Conservation (phyloP, 2,888 invertebrate genomes). For the Platypus cylindrus region DNA sequence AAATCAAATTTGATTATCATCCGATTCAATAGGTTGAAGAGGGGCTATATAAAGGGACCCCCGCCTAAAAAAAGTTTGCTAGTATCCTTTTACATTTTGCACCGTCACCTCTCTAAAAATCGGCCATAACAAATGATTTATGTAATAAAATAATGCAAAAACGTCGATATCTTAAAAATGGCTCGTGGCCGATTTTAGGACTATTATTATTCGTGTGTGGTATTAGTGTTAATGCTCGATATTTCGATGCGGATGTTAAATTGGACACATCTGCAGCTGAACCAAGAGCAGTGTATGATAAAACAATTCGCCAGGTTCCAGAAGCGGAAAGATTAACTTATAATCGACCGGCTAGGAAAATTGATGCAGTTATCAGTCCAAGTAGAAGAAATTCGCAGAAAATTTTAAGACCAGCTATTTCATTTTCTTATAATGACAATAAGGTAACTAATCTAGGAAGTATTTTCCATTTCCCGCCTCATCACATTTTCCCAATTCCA, state of each 20-base stretch:
- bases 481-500: neutral
- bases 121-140: neutral
- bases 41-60: constrained; percentile 14
- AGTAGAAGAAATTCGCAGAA: constrained; percentile 29
- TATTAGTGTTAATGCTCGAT: constrained; percentile 9
- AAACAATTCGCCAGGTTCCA: too few relatives aligned
- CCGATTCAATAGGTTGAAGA: constrained; percentile 2
- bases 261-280: constrained; percentile 23
- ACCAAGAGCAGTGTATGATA: constrained; percentile 22
- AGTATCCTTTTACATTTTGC: constrained; percentile 7
- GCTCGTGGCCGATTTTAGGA: constrained; percentile 4
- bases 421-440: constrained; percentile 24
- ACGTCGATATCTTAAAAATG: constrained; percentile 2
- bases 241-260: constrained; percentile 14
- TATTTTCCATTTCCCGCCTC: neutral
- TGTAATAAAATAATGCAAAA: neutral
- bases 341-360: constrained; percentile 12
- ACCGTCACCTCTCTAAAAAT: constrained; percentile 2
- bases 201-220: constrained; percentile 8
- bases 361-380: constrained; percentile 15
- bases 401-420: constrained; percentile 24
- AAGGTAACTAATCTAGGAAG: constrained; percentile 7
- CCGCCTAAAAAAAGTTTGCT: constrained; percentile 9
- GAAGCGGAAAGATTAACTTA: constrained; percentile 14
- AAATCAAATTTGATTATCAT: constrained; percentile 10